A percentile compares a stretch with the other conserved stretches of the same genome.
Evolutionary conservation across 2,113 vertebrate genomes (phyloP).

Genomic region (Cheirogaleus medius): DNA sequence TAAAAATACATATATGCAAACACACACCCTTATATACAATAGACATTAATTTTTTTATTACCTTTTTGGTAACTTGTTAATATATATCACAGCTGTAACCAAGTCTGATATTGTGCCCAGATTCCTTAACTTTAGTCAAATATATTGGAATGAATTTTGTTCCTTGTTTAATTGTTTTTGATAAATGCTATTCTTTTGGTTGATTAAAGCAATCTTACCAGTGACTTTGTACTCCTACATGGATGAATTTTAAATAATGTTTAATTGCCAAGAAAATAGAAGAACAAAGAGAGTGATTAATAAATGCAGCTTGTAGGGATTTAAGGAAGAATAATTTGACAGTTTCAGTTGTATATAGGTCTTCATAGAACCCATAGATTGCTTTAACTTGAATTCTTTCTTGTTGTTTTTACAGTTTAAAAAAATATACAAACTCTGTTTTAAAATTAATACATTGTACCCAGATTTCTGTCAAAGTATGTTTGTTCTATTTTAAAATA

Average conservation of each 20-base stretch:
- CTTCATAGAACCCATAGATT: not conserved
- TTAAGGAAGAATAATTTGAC: conserved; percentile 8
- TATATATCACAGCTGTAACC: not conserved
- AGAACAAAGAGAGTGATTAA: conserved; percentile 20
- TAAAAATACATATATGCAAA: not conserved
- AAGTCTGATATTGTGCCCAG: not conserved
- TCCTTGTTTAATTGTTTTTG: conserved; percentile 31
- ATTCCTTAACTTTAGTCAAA: conserved; percentile 41
- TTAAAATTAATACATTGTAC: not conserved
- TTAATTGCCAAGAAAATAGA: conserved; percentile 22
- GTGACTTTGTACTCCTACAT: not conserved
- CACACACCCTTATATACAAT: not conserved
- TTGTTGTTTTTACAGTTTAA: not conserved
- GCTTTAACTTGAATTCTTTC: conserved; percentile 30
- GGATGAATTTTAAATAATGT: conserved; percentile 51
- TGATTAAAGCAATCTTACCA: conserved; percentile 51
- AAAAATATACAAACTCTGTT: not conserved
- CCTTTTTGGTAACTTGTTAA: not conserved
- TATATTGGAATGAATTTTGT: conserved; percentile 13
- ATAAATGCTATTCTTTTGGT: conserved; percentile 31
- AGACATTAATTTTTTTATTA: not conserved
- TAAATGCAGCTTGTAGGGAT: not conserved
- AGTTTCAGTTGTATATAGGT: not conserved
- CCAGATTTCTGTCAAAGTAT: not conserved
- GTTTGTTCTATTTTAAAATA: conserved; percentile 15